Conservation (phyloP, 2,888 invertebrate genomes). For the Harpalus rufipes region DNA sequence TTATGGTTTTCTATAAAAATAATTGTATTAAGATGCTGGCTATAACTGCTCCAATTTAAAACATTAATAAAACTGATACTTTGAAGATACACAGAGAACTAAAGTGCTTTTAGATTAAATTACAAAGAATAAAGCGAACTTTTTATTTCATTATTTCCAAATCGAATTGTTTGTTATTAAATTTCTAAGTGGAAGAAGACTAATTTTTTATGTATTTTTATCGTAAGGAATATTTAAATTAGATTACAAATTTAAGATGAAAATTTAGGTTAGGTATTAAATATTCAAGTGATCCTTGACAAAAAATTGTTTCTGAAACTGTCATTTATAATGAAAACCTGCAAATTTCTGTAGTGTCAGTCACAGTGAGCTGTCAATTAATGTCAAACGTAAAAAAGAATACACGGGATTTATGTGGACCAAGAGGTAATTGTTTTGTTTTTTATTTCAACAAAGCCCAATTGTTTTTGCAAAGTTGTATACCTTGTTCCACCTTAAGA, state of each 20-base stretch:
- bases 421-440: no score
- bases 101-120: neutral
- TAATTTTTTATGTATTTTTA: neutral
- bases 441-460: no score
- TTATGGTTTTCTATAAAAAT: neutral
- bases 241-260: neutral
- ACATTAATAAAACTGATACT: slow-evolving; percentile 22
- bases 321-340: no score
- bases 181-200: neutral
- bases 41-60: slow-evolving; percentile 17
- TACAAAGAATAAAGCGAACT: slow-evolving; percentile 8
- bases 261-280: no score
- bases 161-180: neutral
- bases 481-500: no score
- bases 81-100: neutral
- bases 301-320: no score
- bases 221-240: neutral
- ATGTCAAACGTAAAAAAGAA: no score
- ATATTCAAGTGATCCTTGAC: no score
- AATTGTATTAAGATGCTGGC: neutral
- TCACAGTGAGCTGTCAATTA: no score
- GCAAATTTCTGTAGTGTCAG: no score
- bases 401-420: no score
- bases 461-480: no score
- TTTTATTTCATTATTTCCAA: neutral